These are phyloP conservation scores for Hybos culiciformis DNA, from an alignment of 2,888 invertebrate species.

Conservation along the genomic window DNA sequence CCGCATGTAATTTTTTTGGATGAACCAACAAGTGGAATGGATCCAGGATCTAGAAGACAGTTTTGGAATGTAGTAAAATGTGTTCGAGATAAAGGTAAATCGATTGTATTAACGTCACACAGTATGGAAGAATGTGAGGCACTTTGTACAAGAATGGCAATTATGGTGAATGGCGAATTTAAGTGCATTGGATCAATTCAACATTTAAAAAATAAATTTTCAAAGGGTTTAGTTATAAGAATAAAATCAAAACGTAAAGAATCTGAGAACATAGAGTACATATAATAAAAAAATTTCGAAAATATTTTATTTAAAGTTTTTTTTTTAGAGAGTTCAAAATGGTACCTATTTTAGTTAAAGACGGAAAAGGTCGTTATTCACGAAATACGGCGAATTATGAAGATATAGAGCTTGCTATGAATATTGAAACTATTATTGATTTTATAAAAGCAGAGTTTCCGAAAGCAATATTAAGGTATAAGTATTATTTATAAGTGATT, in stretches of 20 bases:
- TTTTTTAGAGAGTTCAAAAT: no score
- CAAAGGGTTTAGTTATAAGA: slow-evolving; percentile 35
- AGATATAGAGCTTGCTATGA: no score
- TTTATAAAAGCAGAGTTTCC: slow-evolving; percentile 24
- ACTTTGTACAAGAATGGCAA: slow-evolving; percentile 55
- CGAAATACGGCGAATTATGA: no score
- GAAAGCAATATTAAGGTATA: slow-evolving; percentile 26
- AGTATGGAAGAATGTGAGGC: slow-evolving; percentile 80
- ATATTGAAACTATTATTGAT: slow-evolving; percentile 18
- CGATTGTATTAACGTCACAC: slow-evolving; percentile 70
- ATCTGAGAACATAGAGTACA: neutral
- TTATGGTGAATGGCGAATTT: slow-evolving; percentile 61
- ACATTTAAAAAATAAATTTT: slow-evolving; percentile 61
- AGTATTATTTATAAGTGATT: no score
- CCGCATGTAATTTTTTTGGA: slow-evolving; percentile 57
- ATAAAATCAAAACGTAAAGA: slow-evolving; percentile 26
- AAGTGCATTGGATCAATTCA: slow-evolving; percentile 56
- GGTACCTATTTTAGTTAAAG: no score
- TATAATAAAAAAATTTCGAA: no score
- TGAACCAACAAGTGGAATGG: slow-evolving; percentile 47
- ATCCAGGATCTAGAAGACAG: slow-evolving; percentile 45
- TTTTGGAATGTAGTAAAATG: slow-evolving; percentile 64
- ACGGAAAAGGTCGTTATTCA: no score
- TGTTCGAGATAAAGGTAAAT: slow-evolving; percentile 54
- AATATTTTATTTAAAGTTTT: no score